Evolutionary conservation across 30 jellyfish, hydroid and myxozoan genomes (phyloP).

Genomic region (Catostylus mosaicus): DNA sequence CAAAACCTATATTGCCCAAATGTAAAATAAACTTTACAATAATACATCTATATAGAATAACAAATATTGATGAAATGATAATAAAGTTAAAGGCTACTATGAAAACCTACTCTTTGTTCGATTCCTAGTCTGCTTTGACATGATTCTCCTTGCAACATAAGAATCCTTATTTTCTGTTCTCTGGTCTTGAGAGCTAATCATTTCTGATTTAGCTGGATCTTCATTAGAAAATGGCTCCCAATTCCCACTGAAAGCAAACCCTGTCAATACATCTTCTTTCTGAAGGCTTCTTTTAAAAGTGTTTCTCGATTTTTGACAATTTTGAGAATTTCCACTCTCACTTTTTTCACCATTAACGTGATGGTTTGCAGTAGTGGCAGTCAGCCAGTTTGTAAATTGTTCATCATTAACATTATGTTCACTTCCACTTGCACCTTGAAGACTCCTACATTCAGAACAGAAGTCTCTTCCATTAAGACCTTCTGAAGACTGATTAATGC

Average conservation of each 20-base stretch:
- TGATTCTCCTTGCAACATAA: slow-evolving; percentile 39
- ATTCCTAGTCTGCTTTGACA: slow-evolving; percentile 50
- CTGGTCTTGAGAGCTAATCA: neutral
- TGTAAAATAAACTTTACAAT: no score
- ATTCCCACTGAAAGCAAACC: slow-evolving; percentile 18
- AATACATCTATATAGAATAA: no score
- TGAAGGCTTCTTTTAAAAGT: neutral
- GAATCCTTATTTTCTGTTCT: slow-evolving; percentile 19
- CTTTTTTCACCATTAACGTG: neutral
- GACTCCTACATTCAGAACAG: slow-evolving; percentile 3
- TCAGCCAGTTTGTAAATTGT: neutral
- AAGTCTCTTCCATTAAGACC: neutral
- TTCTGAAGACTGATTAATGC: neutral
- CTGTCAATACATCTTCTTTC: neutral
- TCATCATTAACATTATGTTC: neutral
- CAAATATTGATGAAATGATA: no score
- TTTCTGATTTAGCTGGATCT: neutral
- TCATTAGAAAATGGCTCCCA: slow-evolving; percentile 52
- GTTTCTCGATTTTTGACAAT: neutral
- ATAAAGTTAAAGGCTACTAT: neutral
- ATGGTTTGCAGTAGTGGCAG: neutral
- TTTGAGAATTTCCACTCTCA: neutral
- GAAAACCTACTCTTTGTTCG: slow-evolving; percentile 59
- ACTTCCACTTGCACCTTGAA: neutral
- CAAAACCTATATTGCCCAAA: no score